Conservation (phyloP, 2,797 vertebrate species). For the Arvicola amphibius region DNA sequence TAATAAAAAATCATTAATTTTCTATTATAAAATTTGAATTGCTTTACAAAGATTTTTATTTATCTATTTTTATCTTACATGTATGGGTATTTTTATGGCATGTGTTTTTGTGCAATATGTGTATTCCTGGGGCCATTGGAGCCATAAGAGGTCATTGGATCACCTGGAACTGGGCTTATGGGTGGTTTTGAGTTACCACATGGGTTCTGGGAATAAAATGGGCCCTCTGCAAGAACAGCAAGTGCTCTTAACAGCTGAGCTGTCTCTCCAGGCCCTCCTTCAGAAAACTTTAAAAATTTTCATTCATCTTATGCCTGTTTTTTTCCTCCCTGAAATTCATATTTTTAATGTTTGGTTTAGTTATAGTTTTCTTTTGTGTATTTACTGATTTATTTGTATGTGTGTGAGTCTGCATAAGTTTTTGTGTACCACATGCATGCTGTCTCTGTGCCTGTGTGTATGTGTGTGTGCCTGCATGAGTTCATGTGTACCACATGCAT, state of each 20-base stretch:
- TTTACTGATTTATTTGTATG: neutral
- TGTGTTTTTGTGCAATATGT: neutral
- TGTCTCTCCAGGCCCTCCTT: neutral
- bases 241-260: no score
- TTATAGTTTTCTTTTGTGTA: neutral
- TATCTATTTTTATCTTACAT: neutral
- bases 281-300: neutral
- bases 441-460: neutral
- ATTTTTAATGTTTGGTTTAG: slow-evolving; percentile 25
- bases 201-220: no score
- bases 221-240: no score
- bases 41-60: neutral
- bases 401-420: neutral
- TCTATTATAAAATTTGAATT: slow-evolving; percentile 8
- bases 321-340: neutral
- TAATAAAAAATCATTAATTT: neutral
- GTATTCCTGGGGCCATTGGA: neutral
- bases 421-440: neutral
- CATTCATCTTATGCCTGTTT: neutral
- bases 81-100: neutral
- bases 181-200: no score
- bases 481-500: neutral
- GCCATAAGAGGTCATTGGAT: neutral
- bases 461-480: neutral
- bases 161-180: no score